phyloP scores from a whole-genome alignment of 1,140 invertebrate genomes.

The Danaus plexippus region DNA sequence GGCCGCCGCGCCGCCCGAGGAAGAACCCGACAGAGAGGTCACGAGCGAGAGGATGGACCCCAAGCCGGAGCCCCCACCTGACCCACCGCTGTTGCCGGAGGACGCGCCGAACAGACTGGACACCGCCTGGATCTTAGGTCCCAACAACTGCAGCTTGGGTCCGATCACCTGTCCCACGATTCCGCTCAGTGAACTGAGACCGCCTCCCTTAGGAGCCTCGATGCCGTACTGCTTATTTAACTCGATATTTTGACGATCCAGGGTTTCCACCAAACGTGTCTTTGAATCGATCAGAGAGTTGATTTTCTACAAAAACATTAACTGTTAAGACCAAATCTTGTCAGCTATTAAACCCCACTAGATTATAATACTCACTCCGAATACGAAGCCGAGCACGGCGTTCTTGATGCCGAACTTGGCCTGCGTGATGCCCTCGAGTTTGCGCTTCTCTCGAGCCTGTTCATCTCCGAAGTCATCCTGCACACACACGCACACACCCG shows the following conservation, averaged over 20 bases:
- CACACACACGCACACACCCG: constrained; percentile 43
- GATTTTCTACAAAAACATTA: constrained; percentile 76
- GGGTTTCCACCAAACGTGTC: constrained; percentile 76
- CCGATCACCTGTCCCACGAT: constrained; percentile 72
- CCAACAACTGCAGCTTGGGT: constrained; percentile 74
- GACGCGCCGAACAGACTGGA: constrained; percentile 72
- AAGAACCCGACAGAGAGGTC: constrained; percentile 62
- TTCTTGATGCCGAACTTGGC: constrained; percentile 81
- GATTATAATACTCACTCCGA: constrained; percentile 77
- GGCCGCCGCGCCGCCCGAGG: constrained; percentile 51
- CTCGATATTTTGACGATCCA: constrained; percentile 80
- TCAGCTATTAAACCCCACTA: background rate
- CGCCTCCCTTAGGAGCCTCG: constrained; percentile 69
- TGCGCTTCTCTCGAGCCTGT: constrained; percentile 77
- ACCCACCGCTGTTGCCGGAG: constrained; percentile 59
- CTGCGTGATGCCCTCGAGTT: constrained; percentile 76
- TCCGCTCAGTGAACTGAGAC: constrained; percentile 59
- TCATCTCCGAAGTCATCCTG: constrained; percentile 53
- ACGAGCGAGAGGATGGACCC: constrained; percentile 57
- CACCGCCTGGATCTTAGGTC: constrained; percentile 71
- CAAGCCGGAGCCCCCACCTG: constrained; percentile 48
- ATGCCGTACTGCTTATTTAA: constrained; percentile 83
- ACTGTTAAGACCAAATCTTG: constrained; percentile 1
- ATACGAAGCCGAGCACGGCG: constrained; percentile 83
- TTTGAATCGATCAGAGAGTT: constrained; percentile 83